Conservation (phyloP, 1,140 invertebrate genomes). For the Drosophila watanabei region DNA sequence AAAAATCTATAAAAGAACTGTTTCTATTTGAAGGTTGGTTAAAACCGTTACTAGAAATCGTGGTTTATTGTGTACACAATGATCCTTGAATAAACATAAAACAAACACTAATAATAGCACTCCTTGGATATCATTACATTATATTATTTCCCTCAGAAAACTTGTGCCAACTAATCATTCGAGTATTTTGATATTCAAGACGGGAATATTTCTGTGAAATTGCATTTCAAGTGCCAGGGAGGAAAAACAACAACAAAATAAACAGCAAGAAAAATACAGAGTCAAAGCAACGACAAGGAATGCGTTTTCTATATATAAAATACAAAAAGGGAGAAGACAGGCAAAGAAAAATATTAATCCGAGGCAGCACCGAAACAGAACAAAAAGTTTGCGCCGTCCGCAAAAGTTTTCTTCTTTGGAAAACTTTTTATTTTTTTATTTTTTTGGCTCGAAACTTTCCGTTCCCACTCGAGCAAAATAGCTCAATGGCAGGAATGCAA, state of each 20-base stretch:
- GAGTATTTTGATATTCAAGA: constrained; percentile 64
- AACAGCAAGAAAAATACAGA: constrained; percentile 13
- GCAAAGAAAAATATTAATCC: constrained; percentile 72
- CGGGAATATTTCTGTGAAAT: constrained; percentile 67
- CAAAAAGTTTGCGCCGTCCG: constrained; percentile 54
- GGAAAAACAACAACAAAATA: constrained; percentile 38
- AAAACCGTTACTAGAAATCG: too few relatives aligned
- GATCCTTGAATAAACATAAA: not conserved
- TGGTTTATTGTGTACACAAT: not conserved
- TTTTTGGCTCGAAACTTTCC: constrained; percentile 42
- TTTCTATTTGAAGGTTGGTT: not conserved
- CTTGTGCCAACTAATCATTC: constrained; percentile 10
- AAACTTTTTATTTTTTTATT: constrained; percentile 55
- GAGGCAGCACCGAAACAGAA: constrained; percentile 33
- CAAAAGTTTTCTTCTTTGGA: constrained; percentile 41
- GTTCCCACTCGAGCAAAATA: constrained; percentile 41
- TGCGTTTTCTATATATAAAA: constrained; percentile 27
- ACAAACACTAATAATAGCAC: not conserved
- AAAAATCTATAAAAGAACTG: not conserved
- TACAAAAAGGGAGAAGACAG: constrained; percentile 24
- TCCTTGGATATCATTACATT: not conserved
- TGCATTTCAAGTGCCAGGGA: constrained; percentile 56
- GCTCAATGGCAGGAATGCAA: constrained; percentile 54
- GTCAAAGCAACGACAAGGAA: constrained; percentile 38
- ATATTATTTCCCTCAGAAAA: not conserved